These are phyloP conservation scores for Aurelia aurita DNA, from an alignment of 30 jellyfish, hydroid and myxozoan genomes.

Conservation along the genomic window DNA sequence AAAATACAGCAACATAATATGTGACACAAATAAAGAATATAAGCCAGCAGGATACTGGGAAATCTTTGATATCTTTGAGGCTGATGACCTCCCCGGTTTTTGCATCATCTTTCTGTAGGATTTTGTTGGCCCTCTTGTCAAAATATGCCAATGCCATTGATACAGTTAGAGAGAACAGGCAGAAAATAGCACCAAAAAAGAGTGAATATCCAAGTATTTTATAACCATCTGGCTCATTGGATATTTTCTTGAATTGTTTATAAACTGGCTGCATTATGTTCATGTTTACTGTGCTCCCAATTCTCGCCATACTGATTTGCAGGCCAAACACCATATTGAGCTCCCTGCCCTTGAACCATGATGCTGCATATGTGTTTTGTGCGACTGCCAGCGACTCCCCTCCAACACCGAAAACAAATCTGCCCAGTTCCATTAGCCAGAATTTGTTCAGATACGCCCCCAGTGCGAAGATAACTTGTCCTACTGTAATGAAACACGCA, in stretches of 20 bases:
- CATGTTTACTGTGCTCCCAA: constrained; percentile 98
- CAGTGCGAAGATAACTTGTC: constrained; percentile 84
- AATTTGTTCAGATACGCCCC: constrained; percentile 79
- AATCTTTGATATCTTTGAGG: constrained; percentile 86
- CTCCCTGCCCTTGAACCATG: constrained; percentile 96
- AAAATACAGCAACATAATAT: constrained; percentile 95
- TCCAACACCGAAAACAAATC: constrained; percentile 95
- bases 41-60: constrained; percentile 96
- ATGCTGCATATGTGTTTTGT: constrained; percentile 94
- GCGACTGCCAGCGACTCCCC: constrained; percentile 98
- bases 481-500: constrained; percentile 74
- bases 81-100: constrained; percentile 93
- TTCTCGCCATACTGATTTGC: constrained; percentile 94
- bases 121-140: constrained; percentile 91
- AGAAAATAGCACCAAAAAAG: constrained; percentile 72
- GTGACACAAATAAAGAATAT: constrained; percentile 90
- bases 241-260: constrained; percentile 8
- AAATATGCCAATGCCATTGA: constrained; percentile 78
- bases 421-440: constrained; percentile 91
- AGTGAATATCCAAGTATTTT: constrained; percentile 80
- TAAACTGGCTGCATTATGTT: constrained; percentile 92
- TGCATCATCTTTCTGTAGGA: constrained; percentile 81
- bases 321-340: constrained; percentile 93
- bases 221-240: constrained; percentile 32
- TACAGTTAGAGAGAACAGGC: constrained; percentile 79